phyloP scores from a whole-genome alignment of 2,888 invertebrate genomes.

The Synergus laeviventris region DNA sequence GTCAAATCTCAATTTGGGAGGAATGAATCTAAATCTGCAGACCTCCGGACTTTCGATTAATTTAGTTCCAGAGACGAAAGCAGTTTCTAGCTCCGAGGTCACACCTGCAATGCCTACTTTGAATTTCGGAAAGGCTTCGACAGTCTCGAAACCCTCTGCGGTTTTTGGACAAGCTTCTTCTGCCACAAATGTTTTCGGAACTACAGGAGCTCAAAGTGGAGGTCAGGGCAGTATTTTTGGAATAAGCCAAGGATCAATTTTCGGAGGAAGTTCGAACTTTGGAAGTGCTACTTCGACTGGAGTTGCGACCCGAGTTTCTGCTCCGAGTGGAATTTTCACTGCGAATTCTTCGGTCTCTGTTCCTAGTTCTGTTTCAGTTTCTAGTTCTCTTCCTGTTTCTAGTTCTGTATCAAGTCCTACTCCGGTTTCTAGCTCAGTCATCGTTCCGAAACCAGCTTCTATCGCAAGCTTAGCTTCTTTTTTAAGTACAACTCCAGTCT shows the following conservation, averaged over 20 bases:
- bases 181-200: neutral
- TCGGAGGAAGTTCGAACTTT: slow-evolving; percentile 6
- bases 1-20: neutral
- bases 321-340: neutral
- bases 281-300: neutral
- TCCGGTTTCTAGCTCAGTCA: neutral
- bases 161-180: slow-evolving; percentile 7
- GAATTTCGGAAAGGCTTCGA: slow-evolving; percentile 19
- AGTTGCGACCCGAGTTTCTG: neutral
- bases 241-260: neutral
- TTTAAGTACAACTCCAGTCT: neutral
- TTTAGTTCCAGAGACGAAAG: slow-evolving; percentile 30
- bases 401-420: neutral
- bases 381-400: neutral
- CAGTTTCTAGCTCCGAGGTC: neutral
- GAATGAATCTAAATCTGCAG: slow-evolving; percentile 31
- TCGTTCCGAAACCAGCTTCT: neutral
- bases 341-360: neutral
- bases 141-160: neutral
- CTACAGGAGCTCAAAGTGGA: neutral
- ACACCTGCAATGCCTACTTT: slow-evolving; percentile 3
- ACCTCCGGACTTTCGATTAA: slow-evolving; percentile 30
- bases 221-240: neutral
- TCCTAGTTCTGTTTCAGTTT: neutral
- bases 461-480: neutral